These are phyloP conservation scores for Chauna torquata DNA, from an alignment of 2,113 vertebrate genomes.

Conservation along the genomic window DNA sequence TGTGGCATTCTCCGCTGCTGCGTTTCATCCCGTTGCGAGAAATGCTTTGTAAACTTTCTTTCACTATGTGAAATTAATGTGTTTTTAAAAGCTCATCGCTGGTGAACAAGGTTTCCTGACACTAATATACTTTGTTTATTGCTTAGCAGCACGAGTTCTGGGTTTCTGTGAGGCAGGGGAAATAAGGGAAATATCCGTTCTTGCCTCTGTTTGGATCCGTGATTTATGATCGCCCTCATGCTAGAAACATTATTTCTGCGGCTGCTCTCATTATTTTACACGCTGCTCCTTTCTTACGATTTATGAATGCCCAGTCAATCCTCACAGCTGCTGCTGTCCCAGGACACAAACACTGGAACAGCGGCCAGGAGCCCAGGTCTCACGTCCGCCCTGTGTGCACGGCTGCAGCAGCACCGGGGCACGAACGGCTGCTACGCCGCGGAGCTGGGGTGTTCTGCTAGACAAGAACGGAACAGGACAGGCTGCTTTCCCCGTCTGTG, in stretches of 20 bases:
- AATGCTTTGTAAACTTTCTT: background rate
- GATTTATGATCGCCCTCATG: background rate
- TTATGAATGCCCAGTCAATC: background rate
- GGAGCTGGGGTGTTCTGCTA: rapidly evolving
- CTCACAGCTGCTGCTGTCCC: background rate
- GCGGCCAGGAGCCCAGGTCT: background rate
- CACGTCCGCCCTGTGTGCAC: no score
- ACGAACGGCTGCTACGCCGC: rapidly evolving
- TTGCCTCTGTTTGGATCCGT: background rate
- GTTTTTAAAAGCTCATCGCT: background rate
- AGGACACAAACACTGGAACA: background rate
- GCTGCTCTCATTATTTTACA: rapidly evolving
- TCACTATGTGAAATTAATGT: background rate
- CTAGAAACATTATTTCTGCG: background rate
- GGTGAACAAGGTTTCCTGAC: background rate
- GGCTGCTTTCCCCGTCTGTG: background rate
- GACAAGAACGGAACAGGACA: background rate
- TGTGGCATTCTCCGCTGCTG: background rate
- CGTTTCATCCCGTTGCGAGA: background rate
- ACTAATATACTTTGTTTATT: background rate
- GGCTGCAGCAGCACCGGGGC: background rate
- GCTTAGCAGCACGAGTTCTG: background rate
- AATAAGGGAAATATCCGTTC: background rate
- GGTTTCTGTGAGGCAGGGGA: background rate
- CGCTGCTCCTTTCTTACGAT: background rate